Evolutionary conservation across 1,140 invertebrate genomes (phyloP).

Genomic region (Vollenhovia emeryi): DNA sequence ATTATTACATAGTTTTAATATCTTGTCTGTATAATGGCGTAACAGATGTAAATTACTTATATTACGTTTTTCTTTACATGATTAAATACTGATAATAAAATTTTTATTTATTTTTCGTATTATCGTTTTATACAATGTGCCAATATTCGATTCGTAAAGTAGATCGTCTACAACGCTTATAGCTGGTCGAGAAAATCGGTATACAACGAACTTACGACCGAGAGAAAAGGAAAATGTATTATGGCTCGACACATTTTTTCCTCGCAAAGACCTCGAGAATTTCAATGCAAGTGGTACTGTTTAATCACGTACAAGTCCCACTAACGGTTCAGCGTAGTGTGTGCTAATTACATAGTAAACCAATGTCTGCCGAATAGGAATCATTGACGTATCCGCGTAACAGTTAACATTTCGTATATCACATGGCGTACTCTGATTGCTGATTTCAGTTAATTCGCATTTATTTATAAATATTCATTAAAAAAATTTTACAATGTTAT

Average conservation of each 20-base stretch:
- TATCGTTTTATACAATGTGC: not conserved
- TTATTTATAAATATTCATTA: not conserved
- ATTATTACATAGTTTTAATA: not conserved
- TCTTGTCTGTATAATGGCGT: not conserved
- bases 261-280: not conserved
- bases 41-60: not conserved
- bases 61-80: not conserved
- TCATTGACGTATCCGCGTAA: constrained; percentile 3
- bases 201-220: not conserved
- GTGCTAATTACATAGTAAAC: constrained; percentile 62
- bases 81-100: constrained; percentile 9
- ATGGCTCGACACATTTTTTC: not conserved
- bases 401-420: constrained; percentile 33
- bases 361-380: constrained; percentile 25
- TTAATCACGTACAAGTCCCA: constrained; percentile 60
- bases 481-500: too few relatives aligned
- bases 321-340: constrained; percentile 51
- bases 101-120: not conserved
- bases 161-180: not conserved
- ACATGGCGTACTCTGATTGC: not conserved
- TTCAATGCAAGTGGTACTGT: constrained; percentile 1
- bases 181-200: constrained; percentile 1
- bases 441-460: not conserved
- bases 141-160: not conserved
- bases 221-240: constrained; percentile 15